Evolutionary conservation across 2,888 invertebrate genomes (phyloP), one percentile per base, ranked within the genome.

Genomic region (Bellardia bayeri): DNA sequence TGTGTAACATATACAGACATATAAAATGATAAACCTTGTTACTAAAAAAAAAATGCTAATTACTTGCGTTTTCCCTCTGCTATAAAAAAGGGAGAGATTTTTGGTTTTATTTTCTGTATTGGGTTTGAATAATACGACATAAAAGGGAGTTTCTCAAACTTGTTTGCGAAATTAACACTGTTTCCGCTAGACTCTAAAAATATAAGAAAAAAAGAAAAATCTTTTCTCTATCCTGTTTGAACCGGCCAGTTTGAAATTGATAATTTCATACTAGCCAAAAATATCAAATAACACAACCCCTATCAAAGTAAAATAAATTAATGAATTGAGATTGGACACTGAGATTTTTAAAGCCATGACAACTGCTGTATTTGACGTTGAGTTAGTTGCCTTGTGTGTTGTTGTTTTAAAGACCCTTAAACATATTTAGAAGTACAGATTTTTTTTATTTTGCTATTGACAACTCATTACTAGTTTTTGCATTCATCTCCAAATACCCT

Each of bases 21-120:
- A 86, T 72, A 37, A 69, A 76, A 85, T n/a, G 37, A 45, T 51
- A 75, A 49, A 66, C 37, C 56, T 79, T 80, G 71, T 69, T 72
- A 74, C 30, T 30, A 45, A 75, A 82, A 51, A n/a, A 61, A 69
- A 66, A 86, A 80, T 86, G 80, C 71, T 86, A 86, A 86, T 86
- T 86, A 83, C 79, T 74, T 45, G 56, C 51, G 58, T 66, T 83
- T 76, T 63, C 23, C 13, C 45, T 8, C 40, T 42, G 16, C 40
- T 30, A 40, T 33, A 42, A 16, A 79, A 72, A 78, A 42, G 56
- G 11, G 8, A 61, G 58, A 30, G 16, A 16, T 45, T 58, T 81
- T 66, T 23, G 3, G 2, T 37, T 56, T 61, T 42, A n/a, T 42
- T n/a, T 37, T 13, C 37, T 51, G 16, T 58, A 13, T 58, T n/a